A percentile compares a stretch with the other conserved stretches of the same genome.
These are phyloP conservation scores for Temnothorax rugatulus DNA, from an alignment of 2,888 invertebrate species.

Conservation along the genomic window DNA sequence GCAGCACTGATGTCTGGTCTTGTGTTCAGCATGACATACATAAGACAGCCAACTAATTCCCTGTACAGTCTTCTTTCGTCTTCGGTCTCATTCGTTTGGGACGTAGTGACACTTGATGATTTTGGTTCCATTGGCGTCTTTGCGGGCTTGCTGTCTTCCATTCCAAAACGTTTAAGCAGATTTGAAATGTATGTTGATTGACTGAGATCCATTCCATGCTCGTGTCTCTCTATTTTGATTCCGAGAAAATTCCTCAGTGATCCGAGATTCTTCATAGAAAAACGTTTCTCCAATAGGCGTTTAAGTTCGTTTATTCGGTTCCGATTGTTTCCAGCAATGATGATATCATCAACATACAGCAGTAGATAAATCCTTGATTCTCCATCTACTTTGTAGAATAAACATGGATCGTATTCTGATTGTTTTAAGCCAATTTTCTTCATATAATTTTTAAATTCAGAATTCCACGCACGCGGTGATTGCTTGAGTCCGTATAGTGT, in stretches of 20 bases:
- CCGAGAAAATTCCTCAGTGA: background rate
- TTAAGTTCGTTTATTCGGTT: background rate
- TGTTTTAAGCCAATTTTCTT: background rate
- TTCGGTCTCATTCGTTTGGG: too few relatives aligned
- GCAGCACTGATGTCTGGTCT: background rate
- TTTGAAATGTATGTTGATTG: background rate
- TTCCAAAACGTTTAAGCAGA: background rate
- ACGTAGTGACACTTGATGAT: background rate
- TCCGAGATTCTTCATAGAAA: background rate
- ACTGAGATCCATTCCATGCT: background rate
- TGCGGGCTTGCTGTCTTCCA: background rate
- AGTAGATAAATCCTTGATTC: background rate
- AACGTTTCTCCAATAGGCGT: background rate
- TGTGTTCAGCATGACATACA: background rate
- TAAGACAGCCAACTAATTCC: background rate
- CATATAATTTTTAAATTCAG: background rate
- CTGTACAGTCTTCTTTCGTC: background rate
- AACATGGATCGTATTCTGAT: background rate
- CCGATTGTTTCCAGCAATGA: background rate
- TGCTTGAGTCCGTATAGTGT: slow-evolving; percentile 20
- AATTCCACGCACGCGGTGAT: slow-evolving; percentile 16
- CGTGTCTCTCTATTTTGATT: background rate
- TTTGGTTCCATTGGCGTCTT: background rate
- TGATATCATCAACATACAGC: too few relatives aligned
- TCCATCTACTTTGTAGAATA: background rate